These are phyloP conservation scores for Leptosomus discolor DNA, from an alignment of 2,113 vertebrate genomes.

Conservation along the genomic window DNA sequence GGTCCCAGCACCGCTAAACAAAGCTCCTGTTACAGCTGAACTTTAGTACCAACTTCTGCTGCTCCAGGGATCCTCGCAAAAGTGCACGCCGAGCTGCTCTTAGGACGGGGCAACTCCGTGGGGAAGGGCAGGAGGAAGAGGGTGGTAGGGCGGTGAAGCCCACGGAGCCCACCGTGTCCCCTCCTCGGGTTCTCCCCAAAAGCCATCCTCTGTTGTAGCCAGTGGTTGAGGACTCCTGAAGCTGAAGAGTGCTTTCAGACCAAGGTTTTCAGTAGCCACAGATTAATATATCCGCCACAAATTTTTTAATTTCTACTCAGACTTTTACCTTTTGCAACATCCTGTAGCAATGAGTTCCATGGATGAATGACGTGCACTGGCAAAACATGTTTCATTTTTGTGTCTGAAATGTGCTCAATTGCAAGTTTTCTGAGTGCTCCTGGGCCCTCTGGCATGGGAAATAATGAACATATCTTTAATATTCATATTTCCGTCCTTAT, in stretches of 20 bases:
- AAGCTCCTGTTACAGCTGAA: constrained; percentile 72
- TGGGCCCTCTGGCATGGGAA: not conserved
- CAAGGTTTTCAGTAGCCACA: not conserved
- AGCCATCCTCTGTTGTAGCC: not conserved
- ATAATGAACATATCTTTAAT: not conserved
- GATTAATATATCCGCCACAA: not conserved
- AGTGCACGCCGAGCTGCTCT: not conserved
- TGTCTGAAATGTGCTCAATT: not conserved
- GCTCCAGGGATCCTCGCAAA: constrained; percentile 68
- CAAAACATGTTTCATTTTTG: not conserved
- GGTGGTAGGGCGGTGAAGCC: not conserved
- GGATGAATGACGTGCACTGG: accelerated
- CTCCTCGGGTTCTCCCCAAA: not conserved
- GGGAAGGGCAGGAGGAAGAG: not conserved
- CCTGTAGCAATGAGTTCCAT: not conserved
- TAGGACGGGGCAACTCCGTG: accelerated
- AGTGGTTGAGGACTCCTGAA: not conserved
- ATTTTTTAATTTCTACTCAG: not conserved
- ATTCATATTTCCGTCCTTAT: not conserved
- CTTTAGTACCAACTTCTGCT: constrained; percentile 59
- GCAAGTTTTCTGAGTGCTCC: not conserved
- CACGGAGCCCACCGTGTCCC: accelerated
- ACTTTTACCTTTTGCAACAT: not conserved
- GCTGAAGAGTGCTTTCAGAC: not conserved
- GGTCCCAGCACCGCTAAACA: constrained; percentile 51